These are phyloP conservation scores for Elachura formosa DNA, from an alignment of 2,113 vertebrate species.

Conservation along the genomic window DNA sequence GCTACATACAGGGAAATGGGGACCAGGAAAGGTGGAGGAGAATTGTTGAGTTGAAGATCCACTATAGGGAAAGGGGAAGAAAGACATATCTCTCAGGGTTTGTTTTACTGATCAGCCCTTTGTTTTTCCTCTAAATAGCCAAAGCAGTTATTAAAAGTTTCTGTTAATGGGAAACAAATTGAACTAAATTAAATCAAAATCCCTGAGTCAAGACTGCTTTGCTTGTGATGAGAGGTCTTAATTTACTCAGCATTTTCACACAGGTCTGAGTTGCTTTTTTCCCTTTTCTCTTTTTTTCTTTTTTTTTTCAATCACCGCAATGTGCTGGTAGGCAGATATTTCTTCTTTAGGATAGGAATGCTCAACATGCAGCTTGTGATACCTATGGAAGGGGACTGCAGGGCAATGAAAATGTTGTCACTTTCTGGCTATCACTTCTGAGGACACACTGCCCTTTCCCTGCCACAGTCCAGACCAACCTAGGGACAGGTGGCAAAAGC, in stretches of 20 bases:
- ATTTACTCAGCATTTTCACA: not conserved
- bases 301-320: not conserved
- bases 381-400: accelerated
- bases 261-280: not conserved
- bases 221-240: not conserved
- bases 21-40: not conserved
- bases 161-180: not conserved
- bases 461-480: accelerated
- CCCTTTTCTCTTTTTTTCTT: not conserved
- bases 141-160: not conserved
- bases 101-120: not conserved
- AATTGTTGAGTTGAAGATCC: not conserved
- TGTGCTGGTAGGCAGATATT: not conserved
- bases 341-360: not conserved
- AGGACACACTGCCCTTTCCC: not conserved
- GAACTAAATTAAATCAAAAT: not conserved
- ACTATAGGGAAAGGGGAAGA: not conserved
- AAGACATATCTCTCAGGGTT: not conserved
- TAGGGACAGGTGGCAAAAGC: not conserved
- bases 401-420: not conserved
- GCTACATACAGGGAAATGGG: not conserved
- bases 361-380: accelerated
- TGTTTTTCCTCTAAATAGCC: not conserved
- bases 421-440: not conserved
- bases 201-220: not conserved